phyloP scores from a whole-genome alignment of 2,888 invertebrate genomes.

The Bombylius discolor region DNA sequence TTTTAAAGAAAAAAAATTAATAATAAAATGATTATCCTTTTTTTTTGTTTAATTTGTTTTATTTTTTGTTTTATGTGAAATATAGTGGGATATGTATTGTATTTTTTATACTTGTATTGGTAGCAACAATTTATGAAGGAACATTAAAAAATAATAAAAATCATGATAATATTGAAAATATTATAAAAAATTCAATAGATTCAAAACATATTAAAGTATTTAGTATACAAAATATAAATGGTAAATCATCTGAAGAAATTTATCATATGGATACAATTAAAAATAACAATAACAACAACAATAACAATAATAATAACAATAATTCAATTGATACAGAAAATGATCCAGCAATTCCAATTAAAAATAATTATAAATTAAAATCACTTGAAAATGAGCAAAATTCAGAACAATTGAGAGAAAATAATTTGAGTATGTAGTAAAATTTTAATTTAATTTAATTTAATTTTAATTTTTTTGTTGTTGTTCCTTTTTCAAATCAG shows the following conservation, averaged over 20 bases:
- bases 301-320: slow-evolving; percentile 17
- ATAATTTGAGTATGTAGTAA: background rate
- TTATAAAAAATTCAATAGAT: background rate
- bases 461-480: too few species aligned
- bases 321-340: slow-evolving; percentile 9
- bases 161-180: too few species aligned
- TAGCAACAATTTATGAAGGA: slow-evolving; percentile 52
- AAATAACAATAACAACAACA: background rate
- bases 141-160: slow-evolving; percentile 24
- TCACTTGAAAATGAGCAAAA: background rate
- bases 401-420: background rate
- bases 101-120: slow-evolving; percentile 34
- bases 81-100: slow-evolving; percentile 2
- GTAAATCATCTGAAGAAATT: slow-evolving; percentile 21
- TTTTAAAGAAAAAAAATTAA: background rate
- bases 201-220: background rate
- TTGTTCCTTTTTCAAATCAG: slow-evolving; percentile 15
- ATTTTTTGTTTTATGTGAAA: background rate
- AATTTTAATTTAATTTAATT: too few species aligned
- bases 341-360: background rate
- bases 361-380: background rate
- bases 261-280: slow-evolving; percentile 29
- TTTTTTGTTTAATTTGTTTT: background rate
- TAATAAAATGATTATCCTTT: too few species aligned
- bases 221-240: background rate